phyloP scores from a whole-genome alignment of 2,888 invertebrate genomes.

The Cheilosia pagana region DNA sequence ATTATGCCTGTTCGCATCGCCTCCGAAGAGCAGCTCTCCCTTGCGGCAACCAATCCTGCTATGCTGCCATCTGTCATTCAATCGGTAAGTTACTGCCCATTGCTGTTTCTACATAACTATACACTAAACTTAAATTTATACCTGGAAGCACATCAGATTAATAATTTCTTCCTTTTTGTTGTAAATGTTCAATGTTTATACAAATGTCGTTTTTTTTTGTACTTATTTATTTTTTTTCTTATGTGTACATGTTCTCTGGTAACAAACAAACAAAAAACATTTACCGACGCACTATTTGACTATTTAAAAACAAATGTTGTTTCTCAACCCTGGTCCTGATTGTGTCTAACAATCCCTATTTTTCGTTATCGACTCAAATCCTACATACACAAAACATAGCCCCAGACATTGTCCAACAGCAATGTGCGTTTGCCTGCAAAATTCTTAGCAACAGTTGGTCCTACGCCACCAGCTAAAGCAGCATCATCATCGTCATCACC shows the following conservation, averaged over 20 bases:
- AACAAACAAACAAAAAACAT: slow-evolving; percentile 29
- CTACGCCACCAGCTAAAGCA: slow-evolving; percentile 1
- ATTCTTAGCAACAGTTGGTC: background rate
- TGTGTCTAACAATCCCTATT: slow-evolving; percentile 50
- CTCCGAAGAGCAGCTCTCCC: slow-evolving; percentile 81
- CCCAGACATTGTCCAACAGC: slow-evolving; percentile 31
- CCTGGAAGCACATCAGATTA: slow-evolving; percentile 18
- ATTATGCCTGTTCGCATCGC: slow-evolving; percentile 66
- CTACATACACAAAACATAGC: slow-evolving; percentile 29
- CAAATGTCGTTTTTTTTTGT: slow-evolving; percentile 30
- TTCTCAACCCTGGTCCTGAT: slow-evolving; percentile 30
- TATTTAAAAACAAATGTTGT: background rate
- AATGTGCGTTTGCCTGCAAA: slow-evolving; percentile 6
- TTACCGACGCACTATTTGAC: slow-evolving; percentile 17
- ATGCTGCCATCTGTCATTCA: slow-evolving; percentile 82
- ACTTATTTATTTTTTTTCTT: slow-evolving; percentile 40
- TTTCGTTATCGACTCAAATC: slow-evolving; percentile 30
- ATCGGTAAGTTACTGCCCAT: slow-evolving; percentile 79
- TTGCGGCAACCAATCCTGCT: slow-evolving; percentile 82
- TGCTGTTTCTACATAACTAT: background rate
- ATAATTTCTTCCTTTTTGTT: slow-evolving; percentile 7
- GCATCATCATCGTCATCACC: slow-evolving; percentile 22
- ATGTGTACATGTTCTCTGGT: slow-evolving; percentile 48
- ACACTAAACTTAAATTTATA: background rate
- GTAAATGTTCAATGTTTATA: slow-evolving; percentile 48